Conservation (phyloP, 1,140 invertebrate species). For the Arctopsyche grandis region DNA sequence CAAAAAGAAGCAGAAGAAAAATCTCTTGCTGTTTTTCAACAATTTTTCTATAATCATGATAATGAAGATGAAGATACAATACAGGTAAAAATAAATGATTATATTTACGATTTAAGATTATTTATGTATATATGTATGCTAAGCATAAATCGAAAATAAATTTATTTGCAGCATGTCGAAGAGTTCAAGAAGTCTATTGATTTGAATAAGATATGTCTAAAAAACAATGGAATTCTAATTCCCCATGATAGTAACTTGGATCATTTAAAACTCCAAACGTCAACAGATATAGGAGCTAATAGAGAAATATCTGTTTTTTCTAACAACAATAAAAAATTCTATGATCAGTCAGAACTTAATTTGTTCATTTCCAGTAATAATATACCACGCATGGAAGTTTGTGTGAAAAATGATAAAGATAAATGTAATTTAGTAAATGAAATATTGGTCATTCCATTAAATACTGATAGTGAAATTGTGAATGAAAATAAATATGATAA, state of each 20-base stretch:
- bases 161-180: slow-evolving; percentile 58
- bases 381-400: neutral
- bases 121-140: slow-evolving; percentile 13
- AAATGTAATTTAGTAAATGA: neutral
- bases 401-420: no score
- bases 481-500: neutral
- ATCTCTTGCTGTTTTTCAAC: slow-evolving; percentile 48
- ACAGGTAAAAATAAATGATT: neutral
- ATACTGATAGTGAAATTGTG: neutral
- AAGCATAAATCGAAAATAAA: neutral
- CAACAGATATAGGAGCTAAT: neutral
- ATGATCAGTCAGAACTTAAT: neutral
- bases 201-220: slow-evolving; percentile 59
- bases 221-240: slow-evolving; percentile 59
- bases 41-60: slow-evolving; percentile 44
- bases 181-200: slow-evolving; percentile 61
- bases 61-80: slow-evolving; percentile 37
- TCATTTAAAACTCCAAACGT: slow-evolving; percentile 31
- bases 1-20: slow-evolving; percentile 46
- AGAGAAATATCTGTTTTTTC: neutral
- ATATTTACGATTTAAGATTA: neutral
- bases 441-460: neutral
- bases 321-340: neutral
- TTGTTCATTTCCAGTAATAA: neutral
- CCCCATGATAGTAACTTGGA: slow-evolving; percentile 41